Base-by-base conservation (phyloP, 2,797 vertebrate genomes). In the Parotocinclus haroldoi region DNA sequence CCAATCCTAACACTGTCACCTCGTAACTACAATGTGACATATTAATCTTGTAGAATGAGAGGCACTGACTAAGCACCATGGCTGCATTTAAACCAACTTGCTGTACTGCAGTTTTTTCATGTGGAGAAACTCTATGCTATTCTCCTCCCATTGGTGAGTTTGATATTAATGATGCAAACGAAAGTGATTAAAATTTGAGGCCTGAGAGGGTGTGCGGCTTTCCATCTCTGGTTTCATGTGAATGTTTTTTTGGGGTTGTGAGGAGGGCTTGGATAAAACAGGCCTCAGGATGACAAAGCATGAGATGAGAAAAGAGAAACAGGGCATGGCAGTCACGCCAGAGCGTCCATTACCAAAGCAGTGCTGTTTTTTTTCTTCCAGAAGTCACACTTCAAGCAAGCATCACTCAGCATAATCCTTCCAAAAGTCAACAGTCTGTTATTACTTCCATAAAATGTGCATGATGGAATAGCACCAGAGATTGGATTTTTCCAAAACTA, bases 251-350 rank as follows among this genome's bases (percentile, higher is more conserved):
- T 54, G 61, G 39, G 58, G 65, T 56, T 63, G 64, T 12, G 16
- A 53, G 40, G 19, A 68, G 49, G 53, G 50, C 57, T 53, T 14
- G 57, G 49, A 68, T 60, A 37, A 61, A 66, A 71, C 45, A 4
- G 58, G 69, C 63, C 58, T 61, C 57, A 42, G 69, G 63, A 58
- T 66, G 63, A 72, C 52, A 56, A 65, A 66, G 63, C 37, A 50
- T 44, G 13, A 66, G 63, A 64, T 38, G 55, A 65, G 69, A 71
- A 16, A 52, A 54, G 48, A 72, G 58, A 56, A 69, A 46, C 38
- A 12, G 11, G 48, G 65, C 45, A 65, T 51, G 62, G 71, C 49
- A 10, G 65, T 45, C 51, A 68, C 60, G 63, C 52, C 44, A 65
- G 51, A 71, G 56, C 48, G 61, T 16, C 61, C 58, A 72, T 64